These are phyloP conservation scores for Acrobasis repandana DNA, from an alignment of 2,888 invertebrate species.

Conservation along the genomic window DNA sequence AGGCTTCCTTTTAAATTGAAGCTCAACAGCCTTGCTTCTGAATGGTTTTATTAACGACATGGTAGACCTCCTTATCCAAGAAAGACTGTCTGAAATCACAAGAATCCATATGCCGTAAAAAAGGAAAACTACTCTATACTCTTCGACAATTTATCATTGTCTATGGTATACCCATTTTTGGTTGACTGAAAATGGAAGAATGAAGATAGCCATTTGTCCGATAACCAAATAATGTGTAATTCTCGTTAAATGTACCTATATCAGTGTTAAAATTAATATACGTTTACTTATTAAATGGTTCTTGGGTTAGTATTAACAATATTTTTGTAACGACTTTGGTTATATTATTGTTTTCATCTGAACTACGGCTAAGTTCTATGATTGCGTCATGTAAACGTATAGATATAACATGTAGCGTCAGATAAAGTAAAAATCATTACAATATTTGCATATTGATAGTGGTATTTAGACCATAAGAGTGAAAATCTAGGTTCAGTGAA, in stretches of 20 bases:
- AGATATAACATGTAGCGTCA: slow-evolving; percentile 52
- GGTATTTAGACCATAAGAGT: slow-evolving; percentile 27
- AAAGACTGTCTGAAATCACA: background rate
- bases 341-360: slow-evolving; percentile 75
- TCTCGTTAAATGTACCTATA: slow-evolving; percentile 24
- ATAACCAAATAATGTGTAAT: slow-evolving; percentile 51
- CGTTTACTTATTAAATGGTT: slow-evolving; percentile 33
- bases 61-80: too few relatives aligned
- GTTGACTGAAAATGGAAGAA: slow-evolving; percentile 57
- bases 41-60: too few relatives aligned
- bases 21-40: too few relatives aligned
- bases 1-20: too few relatives aligned
- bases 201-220: slow-evolving; percentile 72
- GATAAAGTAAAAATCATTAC: slow-evolving; percentile 39
- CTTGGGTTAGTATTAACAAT: slow-evolving; percentile 47
- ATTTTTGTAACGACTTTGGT: slow-evolving; percentile 56
- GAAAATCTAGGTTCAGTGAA: slow-evolving; percentile 29
- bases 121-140: background rate
- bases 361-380: slow-evolving; percentile 68
- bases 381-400: slow-evolving; percentile 80
- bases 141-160: background rate
- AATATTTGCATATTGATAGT: slow-evolving; percentile 28
- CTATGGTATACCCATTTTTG: slow-evolving; percentile 38
- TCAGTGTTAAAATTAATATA: slow-evolving; percentile 30
- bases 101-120: background rate